Percentiles rank a stretch among this genome's conserved stretches.
Evolutionary conservation across 2,797 vertebrate genomes (phyloP).

Genomic region (Lemur catta): DNA sequence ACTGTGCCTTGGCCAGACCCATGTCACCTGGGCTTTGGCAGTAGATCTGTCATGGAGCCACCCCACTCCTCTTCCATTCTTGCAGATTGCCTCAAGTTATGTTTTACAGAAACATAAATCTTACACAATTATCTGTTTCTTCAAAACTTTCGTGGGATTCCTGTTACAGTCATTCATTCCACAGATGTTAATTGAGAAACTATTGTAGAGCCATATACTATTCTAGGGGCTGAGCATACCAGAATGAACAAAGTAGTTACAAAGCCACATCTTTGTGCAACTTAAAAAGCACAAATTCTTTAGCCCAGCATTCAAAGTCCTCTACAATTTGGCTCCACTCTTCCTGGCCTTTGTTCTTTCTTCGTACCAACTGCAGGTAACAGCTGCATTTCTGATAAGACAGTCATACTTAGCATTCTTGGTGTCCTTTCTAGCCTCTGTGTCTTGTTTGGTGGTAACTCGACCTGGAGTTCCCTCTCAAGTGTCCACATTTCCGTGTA

Average conservation of each 20-base stretch:
- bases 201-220: neutral
- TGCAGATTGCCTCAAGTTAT: neutral
- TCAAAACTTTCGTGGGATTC: neutral
- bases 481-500: neutral
- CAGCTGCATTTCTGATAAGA: neutral
- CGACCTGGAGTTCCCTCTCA: neutral
- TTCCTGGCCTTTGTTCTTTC: neutral
- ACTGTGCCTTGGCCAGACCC: neutral
- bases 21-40: neutral
- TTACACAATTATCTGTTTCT: neutral
- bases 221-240: neutral
- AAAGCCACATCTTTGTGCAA: neutral
- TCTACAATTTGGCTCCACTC: neutral
- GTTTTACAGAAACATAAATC: neutral
- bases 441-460: neutral
- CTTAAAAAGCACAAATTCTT: neutral
- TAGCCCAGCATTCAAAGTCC: neutral
- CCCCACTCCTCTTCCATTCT: neutral
- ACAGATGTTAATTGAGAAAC: neutral
- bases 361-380: neutral
- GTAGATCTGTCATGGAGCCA: neutral
- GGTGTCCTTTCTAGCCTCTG: neutral
- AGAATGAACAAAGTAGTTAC: neutral
- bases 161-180: neutral
- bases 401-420: neutral